Conservation (phyloP, 2,888 invertebrate species). For the Parelbella ahira region DNA sequence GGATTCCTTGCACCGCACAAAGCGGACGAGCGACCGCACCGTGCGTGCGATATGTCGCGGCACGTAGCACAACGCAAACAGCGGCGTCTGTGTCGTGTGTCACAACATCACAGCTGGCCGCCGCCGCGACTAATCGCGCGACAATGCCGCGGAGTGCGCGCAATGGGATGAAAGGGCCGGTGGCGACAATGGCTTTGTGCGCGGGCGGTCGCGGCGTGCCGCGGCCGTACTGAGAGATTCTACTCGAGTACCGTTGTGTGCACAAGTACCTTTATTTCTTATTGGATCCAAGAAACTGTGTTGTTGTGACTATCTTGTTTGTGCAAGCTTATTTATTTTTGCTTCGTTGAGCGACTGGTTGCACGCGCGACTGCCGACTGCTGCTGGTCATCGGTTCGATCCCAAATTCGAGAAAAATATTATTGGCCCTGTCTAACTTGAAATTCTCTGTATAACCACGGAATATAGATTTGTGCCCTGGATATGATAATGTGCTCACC, state of each 20-base stretch:
- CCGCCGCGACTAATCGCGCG: slow-evolving; percentile 67
- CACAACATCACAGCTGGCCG: slow-evolving; percentile 57
- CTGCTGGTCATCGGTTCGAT: too few species aligned
- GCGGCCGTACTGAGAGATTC: slow-evolving; percentile 10
- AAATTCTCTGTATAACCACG: too few species aligned
- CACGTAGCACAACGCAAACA: slow-evolving; percentile 78
- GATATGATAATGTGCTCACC: too few species aligned
- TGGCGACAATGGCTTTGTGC: slow-evolving; percentile 60
- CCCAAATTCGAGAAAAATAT: too few species aligned
- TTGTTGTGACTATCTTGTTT: too few species aligned
- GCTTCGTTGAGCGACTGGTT: too few species aligned
- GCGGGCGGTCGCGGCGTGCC: slow-evolving; percentile 47
- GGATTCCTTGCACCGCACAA: slow-evolving; percentile 53
- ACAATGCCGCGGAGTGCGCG: slow-evolving; percentile 50
- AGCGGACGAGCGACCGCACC: slow-evolving; percentile 42
- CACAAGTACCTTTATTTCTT: slow-evolving; percentile 5
- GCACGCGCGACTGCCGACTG: too few species aligned
- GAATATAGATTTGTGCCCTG: too few species aligned
- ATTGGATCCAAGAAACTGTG: too few species aligned
- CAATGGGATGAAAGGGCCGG: slow-evolving; percentile 48
- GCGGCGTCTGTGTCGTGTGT: slow-evolving; percentile 71
- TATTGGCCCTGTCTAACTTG: too few species aligned
- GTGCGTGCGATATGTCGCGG: slow-evolving; percentile 71
- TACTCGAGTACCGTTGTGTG: slow-evolving; percentile 9
- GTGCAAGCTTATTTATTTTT: too few species aligned